Conservation (phyloP, 2,113 vertebrate species). For the Heterocephalus glaber region DNA sequence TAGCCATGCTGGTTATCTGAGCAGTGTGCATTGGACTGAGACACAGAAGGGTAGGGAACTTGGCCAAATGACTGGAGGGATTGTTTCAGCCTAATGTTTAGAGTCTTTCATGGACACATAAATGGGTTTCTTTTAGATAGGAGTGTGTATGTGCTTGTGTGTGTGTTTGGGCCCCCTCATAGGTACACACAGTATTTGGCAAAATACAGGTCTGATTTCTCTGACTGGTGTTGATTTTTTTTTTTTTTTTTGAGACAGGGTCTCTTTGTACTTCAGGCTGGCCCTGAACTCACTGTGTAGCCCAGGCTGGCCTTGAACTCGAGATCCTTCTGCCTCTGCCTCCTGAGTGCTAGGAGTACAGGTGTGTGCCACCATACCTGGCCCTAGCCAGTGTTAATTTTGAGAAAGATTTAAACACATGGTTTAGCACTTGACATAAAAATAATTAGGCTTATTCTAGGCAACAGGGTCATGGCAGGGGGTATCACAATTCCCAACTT, state of each 20-base stretch:
- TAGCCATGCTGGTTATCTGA: background rate
- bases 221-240: too few relatives aligned
- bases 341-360: too few relatives aligned
- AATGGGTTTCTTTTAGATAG: background rate
- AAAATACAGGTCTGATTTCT: constrained; percentile 20
- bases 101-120: background rate
- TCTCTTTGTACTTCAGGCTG: too few relatives aligned
- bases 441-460: too few relatives aligned
- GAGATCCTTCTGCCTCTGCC: too few relatives aligned
- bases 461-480: too few relatives aligned
- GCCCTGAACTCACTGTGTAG: too few relatives aligned
- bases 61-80: background rate
- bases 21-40: background rate
- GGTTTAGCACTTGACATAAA: background rate
- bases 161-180: background rate
- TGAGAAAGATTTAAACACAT: background rate
- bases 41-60: background rate
- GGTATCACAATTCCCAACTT: too few relatives aligned
- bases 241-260: too few relatives aligned
- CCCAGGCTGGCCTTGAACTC: too few relatives aligned
- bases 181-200: background rate
- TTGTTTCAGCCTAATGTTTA: background rate
- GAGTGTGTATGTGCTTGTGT: too few relatives aligned
- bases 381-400: background rate
- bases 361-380: too few relatives aligned